These are phyloP conservation scores for human (Homo sapiens) DNA, from an alignment of 2,113 vertebrate genomes.

Conservation along the genomic window GRCh38 chr1:116471001-116471500, in stretches of 20 bases:
- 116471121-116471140: background rate
- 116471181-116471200: background rate
- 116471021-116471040: background rate
- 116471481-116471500: background rate
- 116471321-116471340: background rate
- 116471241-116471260: background rate
- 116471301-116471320: background rate
- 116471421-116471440: background rate
- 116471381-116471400: background rate
- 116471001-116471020: background rate
- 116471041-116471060: background rate
- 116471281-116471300: background rate
- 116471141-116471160: background rate
- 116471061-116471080: background rate
- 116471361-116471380: rapidly evolving
- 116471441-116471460: rapidly evolving
- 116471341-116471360: background rate
- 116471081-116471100: background rate
- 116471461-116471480: rapidly evolving
- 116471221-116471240: no score
- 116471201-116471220: background rate
- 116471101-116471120: background rate
- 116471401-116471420: rapidly evolving
- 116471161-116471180: background rate
- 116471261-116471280: background rate